Evolutionary conservation across 1,140 invertebrate genomes (phyloP), one percentile per base, ranked within the genome.

Genomic region (Drosophila oshimai): DNA sequence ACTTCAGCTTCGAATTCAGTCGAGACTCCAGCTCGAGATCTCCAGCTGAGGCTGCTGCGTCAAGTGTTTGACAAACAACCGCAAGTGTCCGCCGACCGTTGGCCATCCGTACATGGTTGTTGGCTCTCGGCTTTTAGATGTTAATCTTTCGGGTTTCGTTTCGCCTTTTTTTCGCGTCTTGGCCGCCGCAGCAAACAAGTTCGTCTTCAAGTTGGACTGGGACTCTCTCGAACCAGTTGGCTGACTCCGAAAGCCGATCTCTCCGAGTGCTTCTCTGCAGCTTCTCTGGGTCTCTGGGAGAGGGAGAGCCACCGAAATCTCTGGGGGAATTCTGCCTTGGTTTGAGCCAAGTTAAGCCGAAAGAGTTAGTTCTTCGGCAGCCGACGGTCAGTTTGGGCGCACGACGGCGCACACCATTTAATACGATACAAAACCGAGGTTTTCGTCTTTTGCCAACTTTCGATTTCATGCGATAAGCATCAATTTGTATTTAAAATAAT

Each of bases 341-440:
- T 76, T 67, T 39, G 50, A 61, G 57, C 62, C 72, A 51, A 73
- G 50, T 60, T 61, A 53, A 46, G 45, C 64, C 73, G 44, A 86
- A 88, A 78, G 67, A 68, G 62, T 90, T 89, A 90, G 89, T 90
- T 90, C 89, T 90, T 90, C 89, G 65, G 71, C 74, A 77, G 51
- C 65, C 79, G 79, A 84, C 89, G 86, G 86, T 90, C 89, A 88
- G 76, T 90, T 90, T 87, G 87, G 86, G 68, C 68, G 89, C 89
- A 76, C 89, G 89, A 86, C 86, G 80, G 86, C 86, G 88, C 89
- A 89, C 44, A 44, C 31, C 22, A 24, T 28, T 42, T 41, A 28
- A 33, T 37, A 39, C 36, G 31, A 44, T 53, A 33, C 61, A 53
- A 60, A 46, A 45, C 51, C 61, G 60, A 39, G 37, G 47, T 72